These are phyloP conservation scores for Arctocebus calabarensis DNA, from an alignment of 2,797 vertebrate species.

Conservation along the genomic window DNA sequence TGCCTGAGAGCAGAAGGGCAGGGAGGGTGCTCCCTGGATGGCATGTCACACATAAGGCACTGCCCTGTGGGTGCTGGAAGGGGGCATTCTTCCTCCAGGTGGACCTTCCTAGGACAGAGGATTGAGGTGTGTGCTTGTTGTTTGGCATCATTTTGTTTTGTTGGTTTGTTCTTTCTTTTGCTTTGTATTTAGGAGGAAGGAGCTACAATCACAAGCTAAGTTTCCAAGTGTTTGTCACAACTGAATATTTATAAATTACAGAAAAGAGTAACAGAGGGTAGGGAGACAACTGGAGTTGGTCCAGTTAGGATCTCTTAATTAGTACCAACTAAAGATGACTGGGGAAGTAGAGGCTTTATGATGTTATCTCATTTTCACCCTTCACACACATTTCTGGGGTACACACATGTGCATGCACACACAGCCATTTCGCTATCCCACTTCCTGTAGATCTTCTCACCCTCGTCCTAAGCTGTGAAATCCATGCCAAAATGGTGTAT, in stretches of 20 bases:
- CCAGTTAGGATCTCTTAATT: not conserved
- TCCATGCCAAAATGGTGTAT: not conserved
- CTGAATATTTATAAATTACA: not conserved
- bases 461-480: not conserved
- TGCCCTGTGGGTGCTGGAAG: not conserved
- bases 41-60: not conserved
- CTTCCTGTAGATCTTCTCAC: not conserved
- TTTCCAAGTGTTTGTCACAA: not conserved
- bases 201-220: not conserved
- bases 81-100: not conserved
- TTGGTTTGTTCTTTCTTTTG: not conserved
- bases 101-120: not conserved
- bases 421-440: not conserved
- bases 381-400: not conserved
- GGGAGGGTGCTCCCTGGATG: not conserved
- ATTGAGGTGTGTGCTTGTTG: not conserved
- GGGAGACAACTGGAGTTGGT: not conserved
- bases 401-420: not conserved
- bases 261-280: not conserved
- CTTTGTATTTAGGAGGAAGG: conserved; percentile 3
- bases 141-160: not conserved
- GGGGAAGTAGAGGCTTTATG: not conserved
- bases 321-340: not conserved
- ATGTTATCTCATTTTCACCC: not conserved
- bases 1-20: too few relatives aligned